These are phyloP conservation scores for Polyodon spathula DNA, from an alignment of 2,113 vertebrate genomes.

Conservation along the genomic window DNA sequence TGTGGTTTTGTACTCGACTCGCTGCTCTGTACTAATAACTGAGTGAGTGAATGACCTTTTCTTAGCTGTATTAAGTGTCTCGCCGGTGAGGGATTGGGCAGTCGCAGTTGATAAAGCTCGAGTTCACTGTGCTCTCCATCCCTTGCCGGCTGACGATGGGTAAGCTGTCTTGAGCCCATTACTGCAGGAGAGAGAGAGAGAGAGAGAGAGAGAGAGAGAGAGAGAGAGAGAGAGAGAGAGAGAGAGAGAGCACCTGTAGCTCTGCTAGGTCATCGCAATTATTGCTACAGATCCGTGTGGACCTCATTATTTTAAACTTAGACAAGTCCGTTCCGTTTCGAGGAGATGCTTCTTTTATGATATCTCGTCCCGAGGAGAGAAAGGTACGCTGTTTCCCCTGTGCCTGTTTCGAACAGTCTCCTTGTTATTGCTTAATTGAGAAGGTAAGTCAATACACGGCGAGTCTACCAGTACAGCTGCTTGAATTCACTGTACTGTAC, in stretches of 20 bases:
- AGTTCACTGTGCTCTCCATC: slow-evolving; percentile 59
- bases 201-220: slow-evolving; percentile 17
- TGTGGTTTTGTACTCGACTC: slow-evolving; percentile 36
- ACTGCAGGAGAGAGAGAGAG: slow-evolving; percentile 20
- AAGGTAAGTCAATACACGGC: slow-evolving; percentile 83
- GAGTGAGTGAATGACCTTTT: slow-evolving; percentile 79
- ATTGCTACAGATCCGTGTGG: slow-evolving; percentile 58
- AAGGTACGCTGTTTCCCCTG: slow-evolving; percentile 44
- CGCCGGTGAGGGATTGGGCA: slow-evolving; percentile 68
- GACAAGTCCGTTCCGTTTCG: slow-evolving; percentile 44
- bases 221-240: slow-evolving; percentile 16
- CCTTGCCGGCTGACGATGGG: slow-evolving; percentile 62
- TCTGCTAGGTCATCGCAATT: slow-evolving; percentile 49
- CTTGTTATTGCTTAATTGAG: slow-evolving; percentile 64
- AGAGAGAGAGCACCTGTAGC: slow-evolving; percentile 84
- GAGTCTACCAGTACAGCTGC: too few relatives aligned
- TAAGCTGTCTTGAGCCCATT: slow-evolving; percentile 55
- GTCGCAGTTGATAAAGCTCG: slow-evolving; percentile 65
- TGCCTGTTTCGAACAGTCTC: slow-evolving; percentile 55
- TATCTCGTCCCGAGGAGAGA: slow-evolving; percentile 68
- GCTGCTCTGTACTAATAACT: slow-evolving; percentile 61
- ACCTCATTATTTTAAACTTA: slow-evolving; percentile 69
- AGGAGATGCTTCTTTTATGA: slow-evolving; percentile 65
- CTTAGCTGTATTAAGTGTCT: slow-evolving; percentile 66
- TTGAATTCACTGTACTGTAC: too few relatives aligned